Base-by-base conservation (phyloP, 2,888 invertebrate species). In the Glaucopsyche alexis region DNA sequence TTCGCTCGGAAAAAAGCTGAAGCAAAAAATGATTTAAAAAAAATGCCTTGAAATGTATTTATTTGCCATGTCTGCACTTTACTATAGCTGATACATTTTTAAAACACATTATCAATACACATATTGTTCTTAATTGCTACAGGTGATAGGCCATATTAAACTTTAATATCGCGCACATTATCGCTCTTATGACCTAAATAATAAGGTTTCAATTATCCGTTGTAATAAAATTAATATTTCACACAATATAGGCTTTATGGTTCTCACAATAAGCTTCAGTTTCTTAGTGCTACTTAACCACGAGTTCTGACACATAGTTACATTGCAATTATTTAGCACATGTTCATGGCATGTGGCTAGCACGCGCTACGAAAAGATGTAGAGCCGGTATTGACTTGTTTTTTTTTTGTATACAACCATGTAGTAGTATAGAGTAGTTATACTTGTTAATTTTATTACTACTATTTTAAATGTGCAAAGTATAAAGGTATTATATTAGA, bases 71-170 rank as follows among this genome's bases (percentile, higher is more conserved):
- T 60, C 60, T 60, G 2, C 2, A 7, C 1, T 29, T 60, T 60
- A 13, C 29, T 60, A 38, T 14, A 7, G 6, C 38, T 9, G 13
- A 60, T 72, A 78, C 75, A 64, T 73, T 74, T 72, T 72, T 67
- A 67, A 52, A 72, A 67, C 81, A 81, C 80, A 81, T 80, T 75
- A 78, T 78, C 69, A 77, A 77, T 80, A 81, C 83, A 81, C 81
- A 80, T 81, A 82, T 81, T 80, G 76, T 78, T 79, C 80, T 77
- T 84, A 85, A 84, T 83, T 83, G 83, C 83, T 78, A 83, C 85
- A 85, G 84, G 84, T 84, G 85, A 84, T 60, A 60, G 60, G 60
- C 60, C 7, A 14, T 60, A 60, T 60, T 60, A 60, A 60, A 60
- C n/a, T 38, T 60, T 60, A 60, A 60, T 60, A 45, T 60, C 11